Evolutionary conservation across 2,888 invertebrate genomes (phyloP), one percentile per base, ranked within the genome.

Genomic region (Halictus quadricinctus): DNA sequence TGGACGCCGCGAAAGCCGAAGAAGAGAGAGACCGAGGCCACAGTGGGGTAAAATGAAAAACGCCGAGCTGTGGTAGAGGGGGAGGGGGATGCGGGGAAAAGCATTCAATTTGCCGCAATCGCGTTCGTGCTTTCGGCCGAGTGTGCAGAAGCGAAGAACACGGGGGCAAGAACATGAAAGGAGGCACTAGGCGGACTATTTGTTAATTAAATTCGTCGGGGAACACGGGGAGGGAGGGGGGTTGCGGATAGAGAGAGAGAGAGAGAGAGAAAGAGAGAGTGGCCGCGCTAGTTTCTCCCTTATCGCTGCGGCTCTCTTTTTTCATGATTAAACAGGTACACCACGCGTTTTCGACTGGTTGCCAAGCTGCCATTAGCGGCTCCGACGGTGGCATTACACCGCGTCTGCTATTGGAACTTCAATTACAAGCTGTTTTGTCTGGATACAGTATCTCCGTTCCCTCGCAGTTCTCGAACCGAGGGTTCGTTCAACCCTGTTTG

Each of bases 91-190:
- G 29, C 29, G 29, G 29, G 21, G 18, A 8, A 64, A 18, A 58
- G 54, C 75, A 80, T 87, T 84, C 78, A 81, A 88, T 90, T 88
- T 88, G 76, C 79, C 70, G 80, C 79, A 83, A 83, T 86, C 88
- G 84, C 81, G 77, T 88, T 80, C 81, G 76, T 79, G 54, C 60
- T 66, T 50, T 50, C 46, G 66, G 41, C 15, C 46, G 50, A 64
- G 82, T 36, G 64, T 74, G 80, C 70, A 72, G 83, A 79, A 80
- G 69, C 58, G 43, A 79, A 79, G 58, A 41, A 43, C 29, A 58
- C 73, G 43, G 50, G 50, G 60, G 60, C 13, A 50, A 66, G 72
- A 18, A 64, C 60, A 64, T 15, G 80, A 76, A 72, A 86, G 81
- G 76, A 86, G 81, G 76, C 66, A 29, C 72, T 58, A 29, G 58